Percentiles rank a stretch among this genome's conserved stretches.
phyloP scores from a whole-genome alignment of 2,113 vertebrate species.

The Pluvialis apricaria region DNA sequence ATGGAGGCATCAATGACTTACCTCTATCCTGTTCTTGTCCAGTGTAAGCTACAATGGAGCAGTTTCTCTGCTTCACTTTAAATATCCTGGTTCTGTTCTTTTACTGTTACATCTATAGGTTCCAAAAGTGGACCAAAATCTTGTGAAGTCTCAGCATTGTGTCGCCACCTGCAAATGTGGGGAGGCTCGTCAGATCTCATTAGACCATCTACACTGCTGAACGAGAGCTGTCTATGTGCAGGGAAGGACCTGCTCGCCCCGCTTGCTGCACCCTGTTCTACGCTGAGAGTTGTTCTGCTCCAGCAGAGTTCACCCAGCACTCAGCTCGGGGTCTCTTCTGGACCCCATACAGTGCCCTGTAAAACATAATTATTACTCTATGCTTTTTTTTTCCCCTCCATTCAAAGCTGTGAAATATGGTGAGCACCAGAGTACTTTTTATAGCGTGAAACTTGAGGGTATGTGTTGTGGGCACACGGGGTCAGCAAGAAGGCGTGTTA shows the following conservation, averaged over 20 bases:
- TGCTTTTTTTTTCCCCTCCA: not conserved
- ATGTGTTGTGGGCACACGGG: accelerated
- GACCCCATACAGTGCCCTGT: not conserved
- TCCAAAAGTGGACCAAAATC: not conserved
- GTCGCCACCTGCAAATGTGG: not conserved
- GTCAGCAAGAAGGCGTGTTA: accelerated
- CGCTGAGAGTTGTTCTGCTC: not conserved
- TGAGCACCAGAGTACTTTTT: not conserved
- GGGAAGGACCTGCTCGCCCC: not conserved
- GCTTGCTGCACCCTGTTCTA: accelerated
- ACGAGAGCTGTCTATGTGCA: accelerated
- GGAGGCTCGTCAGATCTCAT: not conserved
- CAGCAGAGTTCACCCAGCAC: not conserved
- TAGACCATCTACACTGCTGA: not conserved
- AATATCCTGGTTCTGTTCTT: not conserved
- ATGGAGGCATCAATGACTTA: not conserved
- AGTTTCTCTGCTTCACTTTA: not conserved
- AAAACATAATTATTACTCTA: not conserved
- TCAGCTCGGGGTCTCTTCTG: not conserved
- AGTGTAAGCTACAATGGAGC: not conserved
- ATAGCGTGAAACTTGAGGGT: not conserved
- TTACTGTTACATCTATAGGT: not conserved
- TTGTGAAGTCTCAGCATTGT: not conserved
- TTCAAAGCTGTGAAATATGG: not conserved
- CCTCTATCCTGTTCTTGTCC: not conserved